Percentiles rank a stretch among this genome's conserved stretches.
phyloP scores from a whole-genome alignment of 2,888 invertebrate species.

The Tetragnatha montana region DNA sequence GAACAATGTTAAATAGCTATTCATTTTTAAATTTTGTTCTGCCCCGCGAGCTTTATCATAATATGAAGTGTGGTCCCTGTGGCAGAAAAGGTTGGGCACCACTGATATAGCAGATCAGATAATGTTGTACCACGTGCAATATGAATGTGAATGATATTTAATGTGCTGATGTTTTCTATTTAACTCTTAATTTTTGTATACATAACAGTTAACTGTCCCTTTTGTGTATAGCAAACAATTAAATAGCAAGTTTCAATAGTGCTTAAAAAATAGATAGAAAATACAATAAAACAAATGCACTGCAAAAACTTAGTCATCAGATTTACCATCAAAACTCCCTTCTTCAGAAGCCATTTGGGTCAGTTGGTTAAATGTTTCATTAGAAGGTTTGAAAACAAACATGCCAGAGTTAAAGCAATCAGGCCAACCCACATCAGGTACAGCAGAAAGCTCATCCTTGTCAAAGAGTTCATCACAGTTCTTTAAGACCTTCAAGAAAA shows the following conservation, averaged over 20 bases:
- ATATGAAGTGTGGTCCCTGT: too few relatives aligned
- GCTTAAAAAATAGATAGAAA: neutral
- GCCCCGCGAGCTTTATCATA: too few relatives aligned
- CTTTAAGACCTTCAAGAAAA: constrained; percentile 85
- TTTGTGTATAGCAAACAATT: neutral
- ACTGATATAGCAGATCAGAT: too few relatives aligned
- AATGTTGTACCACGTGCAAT: too few relatives aligned
- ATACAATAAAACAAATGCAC: neutral
- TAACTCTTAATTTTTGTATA: too few relatives aligned
- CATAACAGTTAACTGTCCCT: neutral
- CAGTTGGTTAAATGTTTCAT: constrained; percentile 75
- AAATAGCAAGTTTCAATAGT: neutral
- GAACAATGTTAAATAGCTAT: too few relatives aligned
- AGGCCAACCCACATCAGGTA: constrained; percentile 86
- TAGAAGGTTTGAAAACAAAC: constrained; percentile 77
- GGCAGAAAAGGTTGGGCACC: too few relatives aligned
- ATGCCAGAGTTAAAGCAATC: constrained; percentile 79
- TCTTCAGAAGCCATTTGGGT: constrained; percentile 66
- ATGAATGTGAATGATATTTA: too few relatives aligned
- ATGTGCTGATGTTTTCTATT: too few relatives aligned
- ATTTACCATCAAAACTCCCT: constrained; percentile 73
- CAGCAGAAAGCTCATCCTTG: constrained; percentile 95
- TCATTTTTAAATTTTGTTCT: too few relatives aligned
- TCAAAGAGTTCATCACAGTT: constrained; percentile 98
- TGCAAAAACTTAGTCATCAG: neutral